phyloP scores from a whole-genome alignment of 2,113 vertebrate species.

The Bos indicus region DNA sequence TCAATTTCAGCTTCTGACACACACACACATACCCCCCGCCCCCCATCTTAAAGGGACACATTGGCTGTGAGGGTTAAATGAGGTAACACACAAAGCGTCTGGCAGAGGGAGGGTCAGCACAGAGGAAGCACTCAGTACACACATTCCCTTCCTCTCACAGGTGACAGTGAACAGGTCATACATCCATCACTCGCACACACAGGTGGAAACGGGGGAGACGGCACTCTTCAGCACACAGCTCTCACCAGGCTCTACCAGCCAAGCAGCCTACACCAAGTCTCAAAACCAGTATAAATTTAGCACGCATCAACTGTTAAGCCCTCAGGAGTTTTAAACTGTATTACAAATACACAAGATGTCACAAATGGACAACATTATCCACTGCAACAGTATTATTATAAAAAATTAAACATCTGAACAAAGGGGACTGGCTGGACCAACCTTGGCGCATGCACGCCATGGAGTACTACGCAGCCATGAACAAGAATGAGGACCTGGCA shows the following conservation, averaged over 20 bases:
- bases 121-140: neutral
- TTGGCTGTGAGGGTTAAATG: neutral
- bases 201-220: neutral
- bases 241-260: neutral
- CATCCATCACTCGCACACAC: neutral
- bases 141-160: neutral
- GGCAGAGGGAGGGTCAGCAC: neutral
- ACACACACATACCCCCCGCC: neutral
- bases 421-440: neutral
- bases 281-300: neutral
- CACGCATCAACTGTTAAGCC: neutral
- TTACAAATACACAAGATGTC: neutral
- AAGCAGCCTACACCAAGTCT: neutral
- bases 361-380: neutral
- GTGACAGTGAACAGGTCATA: neutral
- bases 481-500: no score
- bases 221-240: neutral
- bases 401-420: neutral
- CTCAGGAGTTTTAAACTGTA: neutral
- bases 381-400: neutral
- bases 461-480: neutral
- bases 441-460: accelerated
- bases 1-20: neutral
- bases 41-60: neutral
- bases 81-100: neutral